Base-by-base conservation (phyloP, 2,797 vertebrate species). In the Mormyrops boulengeri region DNA sequence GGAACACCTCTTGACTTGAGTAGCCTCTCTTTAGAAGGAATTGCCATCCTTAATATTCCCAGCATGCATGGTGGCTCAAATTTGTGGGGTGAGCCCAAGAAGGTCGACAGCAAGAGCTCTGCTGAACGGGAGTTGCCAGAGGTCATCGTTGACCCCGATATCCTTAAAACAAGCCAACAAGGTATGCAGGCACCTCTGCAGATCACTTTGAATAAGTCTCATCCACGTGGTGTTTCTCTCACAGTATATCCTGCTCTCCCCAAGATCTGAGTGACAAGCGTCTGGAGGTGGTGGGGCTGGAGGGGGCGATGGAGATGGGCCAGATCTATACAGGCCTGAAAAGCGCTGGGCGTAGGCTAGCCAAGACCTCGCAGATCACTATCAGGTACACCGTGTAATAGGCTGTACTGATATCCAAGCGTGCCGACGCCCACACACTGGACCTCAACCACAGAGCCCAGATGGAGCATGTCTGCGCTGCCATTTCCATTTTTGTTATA, bases 41-140 rank as follows among this genome's bases (percentile, higher is more conserved):
- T 99, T n/a, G 98, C 98, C 1, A 94, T 99, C 55, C 96, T 99
- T 90, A 99, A 99, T 94, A 99, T 99, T 95, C 97, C 98, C 92
- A 99, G 98, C 95, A 98, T 96, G 91, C 97, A 99, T 0, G 98
- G 98, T 0, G 98, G 98, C 90, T 99, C 98, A 91, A 99, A 99
- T 93, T 96, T 99, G 69, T 99, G 98, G 98, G 98, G 98, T 0
- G 97, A 99, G 84, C 96, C 96, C 91, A 97, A 96, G 94, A 97
- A 95, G 92, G 90, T 92, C 0, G 96, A 97, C 1, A 94, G 94
- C 0, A 95, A 96, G 91, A 92, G 92, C 52, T 90, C 89, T 55
- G 90, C 93, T 19, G 92, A 93, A 11, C 92, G 93, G 52, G 94
- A 94, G 19, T 90, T 90, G 3, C 93, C 95, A 17, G 95, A 96